Conservation (phyloP, 2,797 vertebrate species). For the Sebastes goodei region DNA sequence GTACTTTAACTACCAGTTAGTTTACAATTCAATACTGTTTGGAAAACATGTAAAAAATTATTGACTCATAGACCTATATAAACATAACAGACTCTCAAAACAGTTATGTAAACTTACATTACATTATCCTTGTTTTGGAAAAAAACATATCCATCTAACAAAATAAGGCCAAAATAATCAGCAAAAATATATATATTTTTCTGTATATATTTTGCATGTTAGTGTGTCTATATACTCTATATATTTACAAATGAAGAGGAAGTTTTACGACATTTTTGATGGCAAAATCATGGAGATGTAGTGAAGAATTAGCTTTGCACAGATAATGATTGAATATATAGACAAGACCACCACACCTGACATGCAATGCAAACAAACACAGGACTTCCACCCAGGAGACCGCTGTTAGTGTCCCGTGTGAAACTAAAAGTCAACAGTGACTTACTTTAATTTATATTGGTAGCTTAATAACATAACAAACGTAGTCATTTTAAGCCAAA, state of each 20-base stretch:
- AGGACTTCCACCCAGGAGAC: too few species aligned
- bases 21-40: background rate
- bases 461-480: too few species aligned
- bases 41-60: background rate
- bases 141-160: background rate
- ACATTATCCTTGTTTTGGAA: background rate
- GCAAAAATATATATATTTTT: fast-evolving
- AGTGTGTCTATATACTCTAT: background rate
- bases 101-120: background rate
- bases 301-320: too few species aligned
- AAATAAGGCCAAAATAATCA: background rate
- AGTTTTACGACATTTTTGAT: background rate
- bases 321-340: background rate
- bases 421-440: too few species aligned
- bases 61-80: background rate
- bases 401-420: too few species aligned
- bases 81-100: background rate
- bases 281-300: background rate
- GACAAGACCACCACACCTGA: background rate
- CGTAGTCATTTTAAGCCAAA: too few species aligned
- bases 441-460: too few species aligned
- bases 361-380: too few species aligned
- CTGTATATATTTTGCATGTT: too few species aligned
- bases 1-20: background rate
- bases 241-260: background rate